Evolutionary conservation across 2,888 invertebrate genomes (phyloP), one percentile per base, ranked within the genome.

Genomic region (Podotricha telesiphe): DNA sequence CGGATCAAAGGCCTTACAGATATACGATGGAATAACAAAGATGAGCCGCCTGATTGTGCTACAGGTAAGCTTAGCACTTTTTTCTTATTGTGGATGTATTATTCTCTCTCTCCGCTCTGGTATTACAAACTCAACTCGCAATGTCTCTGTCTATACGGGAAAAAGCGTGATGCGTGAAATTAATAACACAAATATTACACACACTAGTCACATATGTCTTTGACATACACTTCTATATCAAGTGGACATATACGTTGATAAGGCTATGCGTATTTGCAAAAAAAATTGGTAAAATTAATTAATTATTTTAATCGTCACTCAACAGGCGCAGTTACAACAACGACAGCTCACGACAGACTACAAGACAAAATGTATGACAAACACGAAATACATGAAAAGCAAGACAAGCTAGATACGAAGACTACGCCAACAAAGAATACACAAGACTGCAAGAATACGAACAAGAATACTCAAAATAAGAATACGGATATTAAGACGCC

Each of bases 1-100:
- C 95, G 97, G 84, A 97, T 98, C 80, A 98, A 98, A 89, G 98
- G 98, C 0, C 92, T 98, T 65, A 97, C 98, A 61, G 97, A 98
- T 85, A 97, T 98, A 15, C 96, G 97, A 75, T 97, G 97, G 96
- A 95, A 96, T 77, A 95, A 96, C 70, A 93, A 92, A 78, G 90
- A 92, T 50, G 91, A 91, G 10, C 91, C 93, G 2, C 91, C 91
- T 50, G 91, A 92, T 73, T 88, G 86, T 47, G 80, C 84, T 17
- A 82, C 88, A 55, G 91, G 91, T 91, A 72, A 74, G 28, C 28
- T 28, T 28, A 2, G 6, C 28, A 6, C 28, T 28, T 28, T 28
- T 4, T 28, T 6, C 28, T 28, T n/a, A n/a, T n/a, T n/a, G n/a
- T n/a, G n/a, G n/a, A n/a, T n/a, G n/a, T n/a, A n/a, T n/a, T n/a